Base-by-base conservation (phyloP, 2,888 invertebrate genomes). In the Doris montereyensis region DNA sequence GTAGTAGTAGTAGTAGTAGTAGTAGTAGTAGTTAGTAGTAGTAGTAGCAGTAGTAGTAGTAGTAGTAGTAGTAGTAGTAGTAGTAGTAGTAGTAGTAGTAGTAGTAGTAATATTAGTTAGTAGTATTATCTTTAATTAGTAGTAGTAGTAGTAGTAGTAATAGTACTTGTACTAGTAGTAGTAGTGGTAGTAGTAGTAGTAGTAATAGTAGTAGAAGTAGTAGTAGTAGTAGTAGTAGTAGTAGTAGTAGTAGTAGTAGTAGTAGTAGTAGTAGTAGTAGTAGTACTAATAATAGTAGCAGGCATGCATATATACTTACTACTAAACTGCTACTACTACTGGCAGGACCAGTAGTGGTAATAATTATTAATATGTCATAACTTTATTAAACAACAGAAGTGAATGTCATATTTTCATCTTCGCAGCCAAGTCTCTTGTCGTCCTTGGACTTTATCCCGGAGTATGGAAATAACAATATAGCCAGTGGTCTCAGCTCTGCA, bases 391-490 rank as follows among this genome's bases (percentile, higher is more conserved):
- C n/a, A n/a, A n/a, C n/a, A n/a, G n/a, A n/a, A n/a, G n/a, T n/a
- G n/a, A n/a, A n/a, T n/a, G n/a, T n/a, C n/a, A n/a, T n/a, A n/a
- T n/a, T n/a, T n/a, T n/a, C n/a, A n/a, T 41, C 52, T 41, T 41
- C 17, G 8, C 5, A 41, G 52, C 8, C 52, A 10, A 5, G 17
- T 41, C 52, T 41, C 52, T 17, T 41, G 52, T 41, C 52, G 5
- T 10, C 5, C 8, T 28, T 72, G 13, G 24, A 1, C 21, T 72
- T 72, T 34, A n/a, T 21, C 13, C 2, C 72, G n/a, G 72, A 72
- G 34, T 41, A 41, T 26, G n/a, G 52, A 13, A 34, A 34, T 52
- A 72, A 52, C 72, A 72, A 72, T 26, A 72, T 52, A 13, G 72
- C 21, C 34, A 21, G n/a, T 21, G 72, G 41, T 8, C 4, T 72